phyloP scores from a whole-genome alignment of 2,888 invertebrate genomes.

The Chaitophorus viminalis region DNA sequence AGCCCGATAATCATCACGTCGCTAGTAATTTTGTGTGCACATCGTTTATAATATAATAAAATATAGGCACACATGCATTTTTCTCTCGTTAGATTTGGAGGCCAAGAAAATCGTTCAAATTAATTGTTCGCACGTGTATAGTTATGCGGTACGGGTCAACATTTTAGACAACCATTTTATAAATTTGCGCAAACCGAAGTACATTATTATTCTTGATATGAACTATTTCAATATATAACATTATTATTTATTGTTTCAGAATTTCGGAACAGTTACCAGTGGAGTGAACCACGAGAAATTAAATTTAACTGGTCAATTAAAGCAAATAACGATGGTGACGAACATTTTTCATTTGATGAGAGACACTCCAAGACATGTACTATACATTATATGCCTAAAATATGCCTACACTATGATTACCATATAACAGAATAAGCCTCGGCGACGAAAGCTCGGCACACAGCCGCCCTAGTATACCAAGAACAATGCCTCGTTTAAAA shows the following conservation, averaged over 20 bases:
- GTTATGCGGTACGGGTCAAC: not conserved
- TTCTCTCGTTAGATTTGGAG: not conserved
- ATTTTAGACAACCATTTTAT: too few relatives aligned
- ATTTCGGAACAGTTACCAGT: not conserved
- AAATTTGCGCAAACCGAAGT: too few relatives aligned
- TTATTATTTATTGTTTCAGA: not conserved
- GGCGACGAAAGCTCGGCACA: not conserved
- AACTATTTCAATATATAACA: not conserved
- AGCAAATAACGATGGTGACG: not conserved
- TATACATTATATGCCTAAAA: not conserved
- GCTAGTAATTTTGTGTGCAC: not conserved
- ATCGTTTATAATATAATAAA: not conserved
- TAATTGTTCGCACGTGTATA: not conserved
- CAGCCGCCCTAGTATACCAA: not conserved
- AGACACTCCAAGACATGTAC: not conserved
- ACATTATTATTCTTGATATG: too few relatives aligned
- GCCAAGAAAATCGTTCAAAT: conserved; percentile 34
- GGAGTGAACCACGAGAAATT: not conserved
- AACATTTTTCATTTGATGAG: not conserved
- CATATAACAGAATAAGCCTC: conserved; percentile 22
- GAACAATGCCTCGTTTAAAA: conserved; percentile 46
- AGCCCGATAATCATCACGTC: conserved; percentile 14
- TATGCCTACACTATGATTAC: not conserved
- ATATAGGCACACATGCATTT: not conserved
- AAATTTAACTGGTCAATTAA: conserved; percentile 10